These are phyloP conservation scores for Drosophila paulistorum DNA, from an alignment of 1,140 invertebrate species.

Conservation along the genomic window DNA sequence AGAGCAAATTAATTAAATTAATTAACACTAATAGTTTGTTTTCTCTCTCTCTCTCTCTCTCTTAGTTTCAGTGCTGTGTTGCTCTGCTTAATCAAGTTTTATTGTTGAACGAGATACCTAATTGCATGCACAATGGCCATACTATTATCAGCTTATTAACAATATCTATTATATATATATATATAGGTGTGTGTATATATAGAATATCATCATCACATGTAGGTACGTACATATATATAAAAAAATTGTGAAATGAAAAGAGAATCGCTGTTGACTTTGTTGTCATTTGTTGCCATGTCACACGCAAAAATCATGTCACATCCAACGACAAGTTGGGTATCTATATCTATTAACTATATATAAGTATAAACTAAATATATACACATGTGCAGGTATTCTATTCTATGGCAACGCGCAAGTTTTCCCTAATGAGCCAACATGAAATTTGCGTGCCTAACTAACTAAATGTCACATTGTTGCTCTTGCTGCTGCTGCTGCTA, in stretches of 20 bases:
- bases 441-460: constrained; percentile 67
- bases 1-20: constrained; percentile 75
- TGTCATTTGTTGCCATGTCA: constrained; percentile 58
- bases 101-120: constrained; percentile 35
- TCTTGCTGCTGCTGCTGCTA: constrained; percentile 36
- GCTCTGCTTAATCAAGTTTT: constrained; percentile 52
- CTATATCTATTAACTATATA: constrained; percentile 4
- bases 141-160: constrained; percentile 16
- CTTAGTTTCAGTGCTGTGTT: background rate
- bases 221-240: background rate
- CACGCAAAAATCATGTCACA: constrained; percentile 74
- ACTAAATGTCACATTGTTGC: constrained; percentile 39
- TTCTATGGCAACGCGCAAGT: constrained; percentile 54
- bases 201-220: background rate
- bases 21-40: constrained; percentile 65
- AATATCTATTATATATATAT: constrained; percentile 42
- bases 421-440: constrained; percentile 73
- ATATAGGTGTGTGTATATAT: constrained; percentile 10
- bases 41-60: constrained; percentile 22
- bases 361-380: constrained; percentile 5
- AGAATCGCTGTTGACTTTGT: constrained; percentile 50
- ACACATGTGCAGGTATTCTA: constrained; percentile 1
- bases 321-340: constrained; percentile 20
- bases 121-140: constrained; percentile 28
- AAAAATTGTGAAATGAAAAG: constrained; percentile 6